phyloP scores from a whole-genome alignment of 2,888 invertebrate species.

The Harpalus rubripes region DNA sequence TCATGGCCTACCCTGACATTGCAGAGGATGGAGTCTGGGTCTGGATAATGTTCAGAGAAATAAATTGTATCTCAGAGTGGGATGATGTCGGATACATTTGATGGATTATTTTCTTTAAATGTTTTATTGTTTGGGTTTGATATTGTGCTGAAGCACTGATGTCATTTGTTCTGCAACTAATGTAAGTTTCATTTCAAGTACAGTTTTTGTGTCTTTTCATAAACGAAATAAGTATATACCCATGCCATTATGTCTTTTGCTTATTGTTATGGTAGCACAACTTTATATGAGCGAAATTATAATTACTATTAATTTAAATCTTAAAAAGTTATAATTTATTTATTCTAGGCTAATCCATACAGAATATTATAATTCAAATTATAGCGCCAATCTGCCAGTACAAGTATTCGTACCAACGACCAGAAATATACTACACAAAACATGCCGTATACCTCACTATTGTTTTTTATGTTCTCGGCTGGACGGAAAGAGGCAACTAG shows the following conservation, averaged over 20 bases:
- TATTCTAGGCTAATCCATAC: too few relatives aligned
- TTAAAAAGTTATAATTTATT: too few relatives aligned
- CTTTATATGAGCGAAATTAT: neutral
- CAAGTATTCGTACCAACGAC: too few relatives aligned
- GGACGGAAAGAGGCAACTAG: too few relatives aligned
- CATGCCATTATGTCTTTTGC: neutral
- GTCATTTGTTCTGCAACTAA: neutral
- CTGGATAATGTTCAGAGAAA: slow-evolving; percentile 4
- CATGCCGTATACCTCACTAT: too few relatives aligned
- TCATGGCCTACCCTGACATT: slow-evolving; percentile 46
- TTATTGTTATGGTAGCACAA: neutral
- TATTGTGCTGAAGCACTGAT: neutral
- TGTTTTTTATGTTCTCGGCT: too few relatives aligned
- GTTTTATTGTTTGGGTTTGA: neutral
- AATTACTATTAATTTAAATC: neutral
- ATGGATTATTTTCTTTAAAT: neutral
- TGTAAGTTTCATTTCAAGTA: neutral
- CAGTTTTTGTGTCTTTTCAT: neutral
- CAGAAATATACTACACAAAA: too few relatives aligned
- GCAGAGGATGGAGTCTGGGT: slow-evolving; percentile 1
- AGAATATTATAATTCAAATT: too few relatives aligned
- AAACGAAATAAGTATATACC: neutral
- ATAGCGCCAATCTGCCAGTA: too few relatives aligned
- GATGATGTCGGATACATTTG: neutral
- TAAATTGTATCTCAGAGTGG: slow-evolving; percentile 1